These are phyloP conservation scores for Agriopis aurantiaria DNA, from an alignment of 2,888 invertebrate genomes.

Conservation along the genomic window DNA sequence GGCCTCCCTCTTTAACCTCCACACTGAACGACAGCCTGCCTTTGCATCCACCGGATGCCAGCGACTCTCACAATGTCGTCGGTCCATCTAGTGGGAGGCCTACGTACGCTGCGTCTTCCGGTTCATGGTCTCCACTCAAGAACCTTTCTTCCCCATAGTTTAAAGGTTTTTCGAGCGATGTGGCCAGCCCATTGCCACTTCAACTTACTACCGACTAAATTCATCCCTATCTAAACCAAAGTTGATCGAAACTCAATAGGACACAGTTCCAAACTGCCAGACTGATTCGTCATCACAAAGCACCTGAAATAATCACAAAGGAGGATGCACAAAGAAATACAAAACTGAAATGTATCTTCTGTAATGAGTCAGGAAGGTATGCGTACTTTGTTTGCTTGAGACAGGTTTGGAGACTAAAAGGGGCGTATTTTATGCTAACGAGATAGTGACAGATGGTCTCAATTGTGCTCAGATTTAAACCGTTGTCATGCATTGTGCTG, in stretches of 20 bases:
- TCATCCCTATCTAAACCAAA: neutral
- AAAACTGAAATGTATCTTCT: conserved; percentile 48
- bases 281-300: conserved; percentile 14
- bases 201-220: neutral
- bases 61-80: too few relatives aligned
- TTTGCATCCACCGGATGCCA: too few relatives aligned
- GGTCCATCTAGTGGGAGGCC: too few relatives aligned
- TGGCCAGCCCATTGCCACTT: too few relatives aligned
- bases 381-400: conserved; percentile 34
- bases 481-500: conserved; percentile 6
- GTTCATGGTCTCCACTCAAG: too few relatives aligned
- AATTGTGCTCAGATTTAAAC: conserved; percentile 6
- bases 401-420: conserved; percentile 32
- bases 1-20: too few relatives aligned
- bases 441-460: conserved; percentile 32
- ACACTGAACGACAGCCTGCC: too few relatives aligned
- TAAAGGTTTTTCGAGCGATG: too few relatives aligned
- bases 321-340: conserved; percentile 60
- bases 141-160: too few relatives aligned
- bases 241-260: neutral
- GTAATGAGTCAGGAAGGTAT: conserved; percentile 54
- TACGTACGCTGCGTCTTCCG: too few relatives aligned
- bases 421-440: conserved; percentile 27
- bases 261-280: neutral
- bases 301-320: conserved; percentile 73